A percentile compares a stretch with the other conserved stretches of the same genome.
phyloP scores from a whole-genome alignment of 2,113 vertebrate genomes.

The Gracilinanus agilis region DNA sequence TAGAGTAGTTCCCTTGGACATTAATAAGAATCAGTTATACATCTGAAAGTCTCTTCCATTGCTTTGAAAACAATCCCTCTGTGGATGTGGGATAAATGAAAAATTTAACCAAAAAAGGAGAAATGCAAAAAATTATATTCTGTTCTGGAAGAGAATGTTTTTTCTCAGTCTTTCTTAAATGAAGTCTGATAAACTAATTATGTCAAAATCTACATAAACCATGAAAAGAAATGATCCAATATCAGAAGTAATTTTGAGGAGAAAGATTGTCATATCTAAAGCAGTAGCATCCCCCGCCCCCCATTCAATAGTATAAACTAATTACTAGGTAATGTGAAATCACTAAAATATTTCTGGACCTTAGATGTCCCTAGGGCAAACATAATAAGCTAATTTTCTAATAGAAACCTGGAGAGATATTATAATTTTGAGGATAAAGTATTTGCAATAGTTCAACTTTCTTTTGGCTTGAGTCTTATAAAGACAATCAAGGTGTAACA shows the following conservation, averaged over 20 bases:
- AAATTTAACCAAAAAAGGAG: background rate
- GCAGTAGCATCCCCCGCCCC: conserved; percentile 60
- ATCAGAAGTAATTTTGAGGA: conserved; percentile 64
- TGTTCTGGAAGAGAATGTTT: background rate
- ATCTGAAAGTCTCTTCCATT: conserved; percentile 3
- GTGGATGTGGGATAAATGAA: background rate
- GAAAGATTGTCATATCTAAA: conserved; percentile 60
- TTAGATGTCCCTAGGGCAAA: conserved; percentile 57
- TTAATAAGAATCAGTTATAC: background rate
- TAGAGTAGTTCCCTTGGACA: background rate
- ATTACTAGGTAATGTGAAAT: conserved; percentile 71
- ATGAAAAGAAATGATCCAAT: conserved; percentile 67
- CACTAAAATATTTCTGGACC: conserved; percentile 37
- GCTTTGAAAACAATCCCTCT: conserved; percentile 15
- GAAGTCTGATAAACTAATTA: conserved; percentile 47
- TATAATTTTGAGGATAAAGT: conserved; percentile 37
- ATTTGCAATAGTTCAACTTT: conserved; percentile 10
- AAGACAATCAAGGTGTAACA: background rate
- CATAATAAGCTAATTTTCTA: conserved; percentile 28
- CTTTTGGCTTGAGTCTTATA: conserved; percentile 42
- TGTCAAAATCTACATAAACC: conserved; percentile 61
- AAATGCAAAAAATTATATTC: conserved; percentile 20
- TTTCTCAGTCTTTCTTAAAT: conserved; percentile 9
- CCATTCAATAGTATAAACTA: conserved; percentile 73
- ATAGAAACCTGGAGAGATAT: conserved; percentile 37